Evolutionary conservation across 2,113 vertebrate species (phyloP), one percentile per base, ranked within the genome.

Genomic region (Mesoclemmys tuberculata): DNA sequence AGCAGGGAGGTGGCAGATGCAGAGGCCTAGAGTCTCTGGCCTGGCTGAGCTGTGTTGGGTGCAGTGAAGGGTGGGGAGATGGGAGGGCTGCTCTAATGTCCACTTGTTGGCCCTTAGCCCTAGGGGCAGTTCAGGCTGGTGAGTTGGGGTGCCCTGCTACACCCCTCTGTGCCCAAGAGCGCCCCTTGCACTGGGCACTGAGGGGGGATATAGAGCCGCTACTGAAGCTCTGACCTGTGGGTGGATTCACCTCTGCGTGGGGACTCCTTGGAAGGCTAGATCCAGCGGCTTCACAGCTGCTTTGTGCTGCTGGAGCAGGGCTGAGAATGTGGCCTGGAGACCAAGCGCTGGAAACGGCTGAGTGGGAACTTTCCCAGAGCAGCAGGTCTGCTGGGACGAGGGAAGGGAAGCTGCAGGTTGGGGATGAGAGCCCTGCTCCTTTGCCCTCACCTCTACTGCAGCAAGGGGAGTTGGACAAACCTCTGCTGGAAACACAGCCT

Each of bases 341-440:
- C 0, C 35, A 68, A 38, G 64, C n/a, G 2, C 9, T 71, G 64
- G 35, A 71, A 19, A 71, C 0, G 54, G 1, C 0, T 82, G 61
- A 81, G 92, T 95, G 88, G 95, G 87, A 96, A 92, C 44, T 0
- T 31, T 29, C 79, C 75, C 74, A 46, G 11, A 7, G 48, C 29
- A 2, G 4, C 0, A 0, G 86, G 88, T 96, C 95, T 4, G 0
- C 71, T 93, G 95, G 95, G 97, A 94, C 5, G 10, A 89, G 91
- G 93, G 71, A 74, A 74, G 0, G 97, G 95, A 96, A 96, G 87
- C 55, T 0, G 80, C 84, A 86, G 94, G 92, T 86, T 64, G 0
- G 86, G 9, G 94, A 93, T 94, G 78, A 1, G 68, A 49, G 91
- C 78, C 86, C 92, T 92, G 75, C 0, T 2, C 48, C 80, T 84